Percentiles rank a stretch among this genome's conserved stretches.
phyloP scores from a whole-genome alignment of 2,113 vertebrate genomes.

The Psilopogon haemacephalus region DNA sequence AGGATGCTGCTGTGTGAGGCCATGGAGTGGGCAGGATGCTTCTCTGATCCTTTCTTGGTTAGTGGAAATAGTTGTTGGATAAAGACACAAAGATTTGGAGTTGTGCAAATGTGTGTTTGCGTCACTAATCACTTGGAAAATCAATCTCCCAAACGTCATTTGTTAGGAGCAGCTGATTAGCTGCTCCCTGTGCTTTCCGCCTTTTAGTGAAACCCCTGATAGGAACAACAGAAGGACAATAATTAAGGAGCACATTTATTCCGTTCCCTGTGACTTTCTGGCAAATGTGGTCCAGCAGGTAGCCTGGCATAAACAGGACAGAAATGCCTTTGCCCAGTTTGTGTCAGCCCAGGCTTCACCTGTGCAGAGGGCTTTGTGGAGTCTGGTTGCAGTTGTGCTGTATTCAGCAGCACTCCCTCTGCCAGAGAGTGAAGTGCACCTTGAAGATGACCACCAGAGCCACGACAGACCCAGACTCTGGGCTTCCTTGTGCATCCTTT shows the following conservation, averaged over 20 bases:
- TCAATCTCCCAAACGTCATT: background rate
- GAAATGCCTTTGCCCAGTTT: background rate
- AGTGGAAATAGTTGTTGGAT: background rate
- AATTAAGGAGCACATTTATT: background rate
- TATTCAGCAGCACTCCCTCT: background rate
- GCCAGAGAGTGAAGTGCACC: background rate
- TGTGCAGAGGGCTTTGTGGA: accelerated
- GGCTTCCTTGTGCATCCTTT: background rate
- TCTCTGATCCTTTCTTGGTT: background rate
- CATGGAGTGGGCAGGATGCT: accelerated
- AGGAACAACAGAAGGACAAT: background rate
- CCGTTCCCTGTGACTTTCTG: background rate
- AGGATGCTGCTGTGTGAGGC: background rate
- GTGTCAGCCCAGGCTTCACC: background rate
- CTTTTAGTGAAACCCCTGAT: background rate
- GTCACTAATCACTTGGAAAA: constrained; percentile 29
- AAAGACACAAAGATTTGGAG: background rate
- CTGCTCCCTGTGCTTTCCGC: background rate
- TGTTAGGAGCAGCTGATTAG: constrained; percentile 6
- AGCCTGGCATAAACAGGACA: background rate
- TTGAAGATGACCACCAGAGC: background rate
- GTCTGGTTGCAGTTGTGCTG: accelerated
- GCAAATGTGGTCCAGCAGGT: background rate
- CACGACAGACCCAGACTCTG: background rate
- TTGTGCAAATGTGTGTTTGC: background rate